These are phyloP conservation scores for Pseudococcus longispinus DNA, from an alignment of 2,888 invertebrate genomes.

Conservation along the genomic window DNA sequence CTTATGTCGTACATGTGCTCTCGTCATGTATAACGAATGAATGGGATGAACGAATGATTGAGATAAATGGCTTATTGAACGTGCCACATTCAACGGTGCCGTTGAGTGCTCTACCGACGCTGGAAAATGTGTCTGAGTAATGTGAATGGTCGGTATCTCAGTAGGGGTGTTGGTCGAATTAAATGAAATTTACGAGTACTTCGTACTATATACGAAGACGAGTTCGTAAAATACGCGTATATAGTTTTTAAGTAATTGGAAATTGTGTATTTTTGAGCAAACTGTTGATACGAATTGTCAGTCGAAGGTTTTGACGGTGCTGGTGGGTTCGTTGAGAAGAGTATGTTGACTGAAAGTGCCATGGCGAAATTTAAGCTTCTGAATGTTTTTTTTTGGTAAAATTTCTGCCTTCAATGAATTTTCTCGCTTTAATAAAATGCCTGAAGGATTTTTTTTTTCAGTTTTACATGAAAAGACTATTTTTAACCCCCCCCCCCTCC, in stretches of 20 bases:
- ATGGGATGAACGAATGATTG: conserved; percentile 33
- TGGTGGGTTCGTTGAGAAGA: too few relatives aligned
- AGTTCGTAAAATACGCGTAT: background rate
- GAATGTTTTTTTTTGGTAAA: too few relatives aligned
- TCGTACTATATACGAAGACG: background rate
- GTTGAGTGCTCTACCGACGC: background rate
- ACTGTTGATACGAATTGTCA: background rate
- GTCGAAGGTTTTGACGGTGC: background rate
- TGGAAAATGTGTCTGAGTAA: background rate
- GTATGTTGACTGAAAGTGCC: too few relatives aligned
- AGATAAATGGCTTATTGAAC: conserved; percentile 34
- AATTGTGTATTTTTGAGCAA: background rate
- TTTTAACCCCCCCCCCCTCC: too few relatives aligned
- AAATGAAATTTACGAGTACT: background rate
- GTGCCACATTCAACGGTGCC: background rate
- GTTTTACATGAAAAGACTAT: too few relatives aligned
- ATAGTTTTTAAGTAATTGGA: background rate
- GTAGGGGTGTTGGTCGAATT: background rate
- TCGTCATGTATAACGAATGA: background rate
- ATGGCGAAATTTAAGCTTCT: too few relatives aligned
- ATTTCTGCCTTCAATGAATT: too few relatives aligned
- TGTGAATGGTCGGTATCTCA: background rate
- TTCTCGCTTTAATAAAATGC: too few relatives aligned
- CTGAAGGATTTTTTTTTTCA: too few relatives aligned
- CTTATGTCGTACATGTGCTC: background rate